Evolutionary conservation across 2,797 vertebrate genomes (phyloP), one percentile per base, ranked within the genome.

Genomic region (Diglossa cyanea): DNA sequence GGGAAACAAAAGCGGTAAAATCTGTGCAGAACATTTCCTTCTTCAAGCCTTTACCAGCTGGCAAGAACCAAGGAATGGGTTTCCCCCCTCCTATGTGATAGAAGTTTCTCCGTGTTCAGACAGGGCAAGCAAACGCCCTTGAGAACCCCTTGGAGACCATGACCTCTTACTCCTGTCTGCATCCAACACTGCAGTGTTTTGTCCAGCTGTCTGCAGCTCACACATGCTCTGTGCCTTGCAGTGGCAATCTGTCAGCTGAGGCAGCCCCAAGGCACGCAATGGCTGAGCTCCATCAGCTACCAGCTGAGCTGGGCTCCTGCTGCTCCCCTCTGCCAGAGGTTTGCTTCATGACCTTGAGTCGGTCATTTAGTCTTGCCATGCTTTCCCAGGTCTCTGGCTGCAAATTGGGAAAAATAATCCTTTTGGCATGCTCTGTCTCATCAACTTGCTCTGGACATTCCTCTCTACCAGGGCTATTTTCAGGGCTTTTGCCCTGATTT

Each of bases 231-330:
- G 84, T 81, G 61, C 88, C 86, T 88, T 58, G 80, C 19, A 10
- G 86, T 51, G 85, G 71, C 91, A 82, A 57, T 28, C 71, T 85
- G 86, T 74, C 74, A 92, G 82, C 68, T 8, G 6, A 88, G 47
- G 78, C 90, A 91, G 87, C 87, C 88, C 73, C 62, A 31, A 72
- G 83, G 81, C 82, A 37, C 1, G 0, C 1, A 0, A 45, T 72
- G 54, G 62, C 58, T 68, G 78, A 85, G 76, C 88, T 93, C 76
- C 75, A 31, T 76, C 9, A 89, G 74, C 74, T 54, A 48, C 77
- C 94, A 95, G 89, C 89, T 92, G 91, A 80, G 77, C 58, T 76
- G 82, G 55, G 57, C 88, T 90, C 76, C 67, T 89, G 82, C 82
- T 90, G 79, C 82, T 86, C 47, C 79, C 33, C 61, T 77, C 76